Evolutionary conservation across 1,140 invertebrate species (phyloP), one percentile per base, ranked within the genome.

Genomic region (Tetragnatha versicolor): DNA sequence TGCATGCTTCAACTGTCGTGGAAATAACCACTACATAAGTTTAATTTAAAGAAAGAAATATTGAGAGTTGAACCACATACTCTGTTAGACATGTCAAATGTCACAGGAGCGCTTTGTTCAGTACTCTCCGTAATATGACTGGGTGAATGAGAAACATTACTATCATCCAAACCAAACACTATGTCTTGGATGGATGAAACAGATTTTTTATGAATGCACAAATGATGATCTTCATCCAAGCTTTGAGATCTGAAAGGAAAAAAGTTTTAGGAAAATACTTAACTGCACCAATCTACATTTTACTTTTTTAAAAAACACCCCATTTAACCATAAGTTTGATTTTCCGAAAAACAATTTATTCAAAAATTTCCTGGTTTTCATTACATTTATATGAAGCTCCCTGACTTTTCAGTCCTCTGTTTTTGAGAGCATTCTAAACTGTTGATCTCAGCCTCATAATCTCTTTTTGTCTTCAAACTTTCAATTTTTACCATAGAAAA

Each of bases 1-100:
- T n/a, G n/a, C n/a, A n/a, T n/a, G n/a, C n/a, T n/a, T n/a, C n/a
- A n/a, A n/a, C n/a, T n/a, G 39, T 7, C 39, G 17, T 4, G 25
- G 1, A 14, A 27, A 31, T 2, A 55, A 25, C 0, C 2, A 47
- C 42, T 17, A 0, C 10, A 9, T n/a, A 45, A 9, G n/a, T n/a
- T n/a, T n/a, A n/a, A n/a, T n/a, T n/a, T n/a, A n/a, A n/a, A n/a
- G n/a, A n/a, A n/a, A n/a, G n/a, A n/a, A n/a, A n/a, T n/a, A n/a
- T n/a, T n/a, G n/a, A n/a, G n/a, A n/a, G n/a, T n/a, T 87, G 37
- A n/a, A 5, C 17, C 12, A 53, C 68, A 88, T 85, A 94, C 93
- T 84, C 94, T 89, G 86, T 98, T 98, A 9, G 93, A 94, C 89
- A 96, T 92, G 84, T 96, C 94, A 84, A 96, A 96, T 85, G 94